These are phyloP conservation scores for Catharus bicknelli DNA, from an alignment of 2,113 vertebrate genomes.

Conservation along the genomic window DNA sequence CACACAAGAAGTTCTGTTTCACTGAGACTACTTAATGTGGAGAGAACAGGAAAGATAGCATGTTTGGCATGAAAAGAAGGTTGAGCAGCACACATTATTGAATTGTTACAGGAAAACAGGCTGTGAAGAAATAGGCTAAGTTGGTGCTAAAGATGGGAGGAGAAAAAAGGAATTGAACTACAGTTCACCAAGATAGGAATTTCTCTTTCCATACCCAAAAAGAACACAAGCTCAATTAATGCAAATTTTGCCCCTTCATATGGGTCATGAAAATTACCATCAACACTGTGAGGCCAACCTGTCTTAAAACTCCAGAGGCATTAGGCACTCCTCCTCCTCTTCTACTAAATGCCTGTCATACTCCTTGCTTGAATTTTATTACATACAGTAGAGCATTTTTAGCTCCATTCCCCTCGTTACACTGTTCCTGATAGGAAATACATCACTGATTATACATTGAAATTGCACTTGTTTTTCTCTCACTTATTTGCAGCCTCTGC, in stretches of 20 bases:
- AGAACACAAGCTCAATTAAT: background rate
- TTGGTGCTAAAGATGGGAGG: background rate
- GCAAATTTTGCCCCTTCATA: background rate
- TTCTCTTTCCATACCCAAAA: background rate
- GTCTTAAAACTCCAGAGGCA: background rate
- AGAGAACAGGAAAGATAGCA: background rate
- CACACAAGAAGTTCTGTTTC: background rate
- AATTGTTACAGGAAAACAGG: background rate
- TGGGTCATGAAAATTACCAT: background rate
- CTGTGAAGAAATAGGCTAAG: background rate
- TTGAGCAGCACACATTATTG: background rate
- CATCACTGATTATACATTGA: background rate
- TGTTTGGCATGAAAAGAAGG: background rate
- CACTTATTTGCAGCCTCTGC: background rate
- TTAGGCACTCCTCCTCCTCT: background rate
- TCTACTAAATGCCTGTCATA: background rate
- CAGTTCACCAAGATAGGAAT: accelerated
- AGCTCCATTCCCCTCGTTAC: background rate
- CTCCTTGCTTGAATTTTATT: background rate
- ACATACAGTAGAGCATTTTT: background rate
- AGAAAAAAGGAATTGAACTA: background rate
- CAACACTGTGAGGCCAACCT: background rate
- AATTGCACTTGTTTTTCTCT: background rate
- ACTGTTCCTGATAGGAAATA: background rate
- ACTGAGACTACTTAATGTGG: background rate